Base-by-base conservation (phyloP, 2,888 invertebrate species). In the Coenonympha arcania region DNA sequence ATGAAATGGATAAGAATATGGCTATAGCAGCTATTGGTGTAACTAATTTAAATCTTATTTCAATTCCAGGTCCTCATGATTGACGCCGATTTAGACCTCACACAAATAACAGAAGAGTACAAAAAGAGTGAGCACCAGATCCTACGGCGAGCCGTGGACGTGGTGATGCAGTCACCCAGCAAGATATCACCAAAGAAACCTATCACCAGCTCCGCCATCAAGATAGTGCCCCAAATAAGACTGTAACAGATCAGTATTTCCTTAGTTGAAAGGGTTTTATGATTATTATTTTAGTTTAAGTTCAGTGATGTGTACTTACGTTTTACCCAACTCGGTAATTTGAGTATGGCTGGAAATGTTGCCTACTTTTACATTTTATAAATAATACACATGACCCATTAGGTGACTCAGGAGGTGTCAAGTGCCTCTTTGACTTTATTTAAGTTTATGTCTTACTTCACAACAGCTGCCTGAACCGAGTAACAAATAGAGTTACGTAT, bases 41-140 rank as follows among this genome's bases (percentile, higher is more conserved):
- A 8, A 16, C 4, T 18, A n/a, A 34, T 8, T 19, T 15, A 24
- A 9, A 8, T 24, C 9, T 2, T 20, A 18, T 6, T n/a, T 13
- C 13, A 2, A 11, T 45, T 45, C 5, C 67, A 90, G 89, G 91
- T 92, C 4, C 64, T 92, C 28, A 89, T 91, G n/a, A 65, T 92
- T 55, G 89, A 92, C 71, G 92, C 90, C 13, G 88, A 92, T 69
- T 75, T 89, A 57, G 89, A 90, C 65, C 73, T 91, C 24, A 89
- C 90, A 3, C 87, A 89, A 60, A 91, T 92, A 64, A 83, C 87
- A 9, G 86, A 88, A 45, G 90, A 91, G 59, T 92, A 91, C 63
- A 89, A 88, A 64, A 83, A 82, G 42, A 90, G 90, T 58, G 90
- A 92, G 67, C 83, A 82, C 57, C 78, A 81, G 65, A 87, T 87